phyloP scores from a whole-genome alignment of 2,797 vertebrate species.

The Lacerta agilis region DNA sequence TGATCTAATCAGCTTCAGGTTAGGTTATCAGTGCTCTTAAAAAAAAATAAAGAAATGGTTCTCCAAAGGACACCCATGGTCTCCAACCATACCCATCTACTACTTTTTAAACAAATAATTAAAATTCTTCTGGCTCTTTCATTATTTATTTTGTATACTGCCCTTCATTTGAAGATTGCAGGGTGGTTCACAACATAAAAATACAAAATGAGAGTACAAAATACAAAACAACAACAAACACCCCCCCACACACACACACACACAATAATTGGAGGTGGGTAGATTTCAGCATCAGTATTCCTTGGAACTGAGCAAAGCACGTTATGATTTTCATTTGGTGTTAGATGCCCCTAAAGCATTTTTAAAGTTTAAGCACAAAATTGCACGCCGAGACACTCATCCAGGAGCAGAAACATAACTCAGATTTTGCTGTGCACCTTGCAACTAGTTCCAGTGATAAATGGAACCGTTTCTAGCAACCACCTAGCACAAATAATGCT shows the following conservation, averaged over 20 bases:
- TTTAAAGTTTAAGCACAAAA: conserved; percentile 54
- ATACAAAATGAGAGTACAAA: too few species aligned
- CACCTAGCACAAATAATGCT: conserved; percentile 60
- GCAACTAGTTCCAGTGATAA: conserved; percentile 65
- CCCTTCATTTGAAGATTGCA: too few species aligned
- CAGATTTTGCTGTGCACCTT: conserved; percentile 53
- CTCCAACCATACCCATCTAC: not conserved
- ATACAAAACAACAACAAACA: too few species aligned
- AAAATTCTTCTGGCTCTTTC: not conserved
- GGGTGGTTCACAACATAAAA: too few species aligned
- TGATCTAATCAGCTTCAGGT: not conserved
- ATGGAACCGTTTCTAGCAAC: conserved; percentile 60
- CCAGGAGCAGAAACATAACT: conserved; percentile 52
- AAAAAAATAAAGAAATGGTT: not conserved
- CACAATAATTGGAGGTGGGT: not conserved
- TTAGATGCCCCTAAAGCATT: conserved; percentile 40
- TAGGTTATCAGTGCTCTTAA: not conserved
- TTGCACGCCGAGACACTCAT: conserved; percentile 47
- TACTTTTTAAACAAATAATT: not conserved
- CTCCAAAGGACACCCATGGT: not conserved
- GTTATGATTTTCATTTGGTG: conserved; percentile 29
- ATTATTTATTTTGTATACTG: too few species aligned
- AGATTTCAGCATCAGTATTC: not conserved
- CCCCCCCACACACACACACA: too few species aligned
- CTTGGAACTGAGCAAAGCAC: conserved; percentile 1